Conservation (phyloP, 2,797 vertebrate genomes). For the Melanotaenia pygmaea region DNA sequence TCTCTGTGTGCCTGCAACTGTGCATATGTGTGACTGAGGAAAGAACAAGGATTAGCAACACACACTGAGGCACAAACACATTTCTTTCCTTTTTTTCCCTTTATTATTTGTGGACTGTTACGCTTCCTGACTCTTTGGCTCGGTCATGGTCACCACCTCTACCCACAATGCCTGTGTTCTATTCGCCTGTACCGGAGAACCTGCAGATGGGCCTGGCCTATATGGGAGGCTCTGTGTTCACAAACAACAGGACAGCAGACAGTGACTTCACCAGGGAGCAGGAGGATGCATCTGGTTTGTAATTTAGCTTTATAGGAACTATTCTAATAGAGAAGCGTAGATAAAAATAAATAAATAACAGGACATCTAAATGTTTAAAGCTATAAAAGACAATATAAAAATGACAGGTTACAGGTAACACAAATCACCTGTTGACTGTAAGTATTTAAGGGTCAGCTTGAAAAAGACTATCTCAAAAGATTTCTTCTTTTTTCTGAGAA, state of each 20-base stretch:
- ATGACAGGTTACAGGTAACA: background rate
- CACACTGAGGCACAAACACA: conserved; percentile 9
- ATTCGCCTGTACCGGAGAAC: conserved; percentile 81
- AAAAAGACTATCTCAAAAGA: background rate
- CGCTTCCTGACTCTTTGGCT: conserved; percentile 9
- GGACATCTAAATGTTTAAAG: background rate
- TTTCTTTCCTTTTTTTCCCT: background rate
- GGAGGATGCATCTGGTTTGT: conserved; percentile 62
- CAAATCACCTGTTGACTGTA: background rate
- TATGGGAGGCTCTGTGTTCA: conserved; percentile 82
- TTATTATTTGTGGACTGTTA: background rate
- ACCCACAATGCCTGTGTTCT: conserved; percentile 82
- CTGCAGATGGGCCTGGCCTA: conserved; percentile 81
- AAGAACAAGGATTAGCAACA: conserved; percentile 38
- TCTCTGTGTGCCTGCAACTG: conserved; percentile 15
- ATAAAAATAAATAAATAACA: background rate
- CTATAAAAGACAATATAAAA: background rate
- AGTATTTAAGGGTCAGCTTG: no score
- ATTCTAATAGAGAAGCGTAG: background rate
- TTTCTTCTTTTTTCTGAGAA: background rate
- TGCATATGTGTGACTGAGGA: conserved; percentile 29
- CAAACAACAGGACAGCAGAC: conserved; percentile 85
- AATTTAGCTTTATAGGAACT: background rate
- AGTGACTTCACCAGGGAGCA: conserved; percentile 69
- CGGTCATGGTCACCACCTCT: conserved; percentile 34